These are phyloP conservation scores for Embidobia sp. DNA, from an alignment of 2,888 invertebrate genomes.

Conservation along the genomic window DNA sequence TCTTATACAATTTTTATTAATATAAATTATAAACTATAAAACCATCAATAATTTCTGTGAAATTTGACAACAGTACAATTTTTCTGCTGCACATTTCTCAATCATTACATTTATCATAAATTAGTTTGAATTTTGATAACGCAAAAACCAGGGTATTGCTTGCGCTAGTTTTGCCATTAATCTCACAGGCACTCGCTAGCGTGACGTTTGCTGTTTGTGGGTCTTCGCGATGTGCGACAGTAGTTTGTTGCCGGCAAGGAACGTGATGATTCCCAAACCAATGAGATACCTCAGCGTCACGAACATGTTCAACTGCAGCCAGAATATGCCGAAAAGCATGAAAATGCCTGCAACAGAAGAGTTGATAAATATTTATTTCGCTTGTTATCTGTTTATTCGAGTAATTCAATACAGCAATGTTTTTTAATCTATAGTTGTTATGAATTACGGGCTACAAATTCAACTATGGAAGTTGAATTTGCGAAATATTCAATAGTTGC, in stretches of 20 bases:
- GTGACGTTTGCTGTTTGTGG: constrained; percentile 73
- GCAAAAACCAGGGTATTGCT: neutral
- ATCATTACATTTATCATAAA: no score
- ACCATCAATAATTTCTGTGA: no score
- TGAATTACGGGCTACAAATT: constrained; percentile 78
- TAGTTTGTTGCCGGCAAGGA: constrained; percentile 95
- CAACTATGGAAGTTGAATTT: constrained; percentile 69
- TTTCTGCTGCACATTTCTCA: no score
- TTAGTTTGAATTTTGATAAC: no score
- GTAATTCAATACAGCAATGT: no score
- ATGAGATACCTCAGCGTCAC: constrained; percentile 94
- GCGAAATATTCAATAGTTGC: constrained; percentile 77
- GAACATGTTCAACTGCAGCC: constrained; percentile 98
- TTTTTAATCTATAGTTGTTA: constrained; percentile 67
- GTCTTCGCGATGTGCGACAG: constrained; percentile 89
- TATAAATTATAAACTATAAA: no score
- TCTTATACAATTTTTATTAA: no score
- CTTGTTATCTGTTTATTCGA: no score
- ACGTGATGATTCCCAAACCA: constrained; percentile 92
- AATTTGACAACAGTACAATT: constrained; percentile 2
- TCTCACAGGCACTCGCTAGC: constrained; percentile 54
- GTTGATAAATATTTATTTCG: no score
- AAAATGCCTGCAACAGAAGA: constrained; percentile 86
- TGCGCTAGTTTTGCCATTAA: constrained; percentile 7
- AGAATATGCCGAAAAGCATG: constrained; percentile 93